Evolutionary conservation across 2,113 vertebrate species (phyloP), one percentile per base, ranked within the genome.

Genomic region (Cnemophilus loriae): DNA sequence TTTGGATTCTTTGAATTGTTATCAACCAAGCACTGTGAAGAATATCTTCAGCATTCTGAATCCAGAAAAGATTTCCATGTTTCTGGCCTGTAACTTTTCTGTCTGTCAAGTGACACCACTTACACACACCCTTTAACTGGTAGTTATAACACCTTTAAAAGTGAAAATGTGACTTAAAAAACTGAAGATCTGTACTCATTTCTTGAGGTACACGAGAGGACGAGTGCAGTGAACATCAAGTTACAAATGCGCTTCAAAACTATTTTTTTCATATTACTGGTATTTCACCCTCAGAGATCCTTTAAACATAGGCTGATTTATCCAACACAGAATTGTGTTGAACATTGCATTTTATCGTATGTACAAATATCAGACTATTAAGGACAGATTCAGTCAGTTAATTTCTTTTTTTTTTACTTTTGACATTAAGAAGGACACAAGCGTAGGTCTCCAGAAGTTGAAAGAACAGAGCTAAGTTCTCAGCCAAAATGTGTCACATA

Each of bases 401-500:
- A 65, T 84, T 79, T 56, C 1, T 23, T 52, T 28, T 69, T 13
- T 39, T 57, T 76, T 37, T 0, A 24, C 19, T 96, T 78, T 57
- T 89, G 75, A 88, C 85, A 44, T 60, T 67, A 80, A 64, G 64
- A 88, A 94, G 93, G 90, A 90, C 90, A 86, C 6, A 44, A 88
- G 64, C 56, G 56, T 89, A 83, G 85, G 92, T 92, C 78, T 92
- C 82, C 71, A 95, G 90, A 87, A 94, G 95, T 35, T 85, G 53
- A 83, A 96, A 83, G 84, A 94, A 83, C 63, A 83, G 82, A 89
- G 59, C 39, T 69, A 91, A 80, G 8, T 74, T 94, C 84, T 90
- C 75, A 92, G 90, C 71, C 92, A 96, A 86, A 93, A 88, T 56
- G 44, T 74, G 60, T 88, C 87, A 89, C 52, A 74, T 56, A 74